These are phyloP conservation scores for Mylabris sibirica DNA, from an alignment of 2,888 invertebrate species.

Conservation along the genomic window DNA sequence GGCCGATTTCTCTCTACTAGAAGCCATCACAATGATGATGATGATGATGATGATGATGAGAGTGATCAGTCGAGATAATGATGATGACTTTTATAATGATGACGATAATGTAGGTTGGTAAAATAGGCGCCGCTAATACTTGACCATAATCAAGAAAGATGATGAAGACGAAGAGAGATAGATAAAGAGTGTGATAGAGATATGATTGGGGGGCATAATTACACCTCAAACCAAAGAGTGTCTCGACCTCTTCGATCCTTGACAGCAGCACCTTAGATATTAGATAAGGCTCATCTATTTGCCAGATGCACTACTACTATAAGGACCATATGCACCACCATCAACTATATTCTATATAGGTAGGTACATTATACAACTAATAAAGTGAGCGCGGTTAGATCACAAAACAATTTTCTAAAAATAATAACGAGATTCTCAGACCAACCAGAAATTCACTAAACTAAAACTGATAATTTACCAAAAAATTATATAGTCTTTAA, in stretches of 20 bases:
- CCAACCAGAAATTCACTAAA: not conserved
- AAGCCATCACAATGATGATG: slow-evolving; percentile 39
- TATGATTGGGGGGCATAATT: slow-evolving; percentile 54
- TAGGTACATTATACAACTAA: not conserved
- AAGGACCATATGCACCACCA: not conserved
- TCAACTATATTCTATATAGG: too few relatives aligned
- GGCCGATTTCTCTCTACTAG: not conserved
- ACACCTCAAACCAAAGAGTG: slow-evolving; percentile 46
- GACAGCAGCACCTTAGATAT: slow-evolving; percentile 52
- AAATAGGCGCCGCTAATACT: slow-evolving; percentile 60
- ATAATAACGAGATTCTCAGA: not conserved
- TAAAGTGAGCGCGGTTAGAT: slow-evolving; percentile 2
- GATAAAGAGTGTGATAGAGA: not conserved
- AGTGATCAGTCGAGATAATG: slow-evolving; percentile 59
- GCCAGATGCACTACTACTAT: slow-evolving; percentile 16
- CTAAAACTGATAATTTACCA: not conserved
- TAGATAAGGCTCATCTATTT: slow-evolving; percentile 49
- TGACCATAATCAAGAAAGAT: not conserved
- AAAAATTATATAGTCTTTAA: not conserved
- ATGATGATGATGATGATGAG: slow-evolving; percentile 52
- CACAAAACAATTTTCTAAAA: not conserved
- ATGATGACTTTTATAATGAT: slow-evolving; percentile 61
- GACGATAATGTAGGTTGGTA: slow-evolving; percentile 59
- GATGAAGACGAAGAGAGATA: not conserved
- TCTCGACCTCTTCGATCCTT: slow-evolving; percentile 48